Evolutionary conservation across 2,888 invertebrate genomes (phyloP), one percentile per base, ranked within the genome.

Genomic region (Pilophorus perplexus): DNA sequence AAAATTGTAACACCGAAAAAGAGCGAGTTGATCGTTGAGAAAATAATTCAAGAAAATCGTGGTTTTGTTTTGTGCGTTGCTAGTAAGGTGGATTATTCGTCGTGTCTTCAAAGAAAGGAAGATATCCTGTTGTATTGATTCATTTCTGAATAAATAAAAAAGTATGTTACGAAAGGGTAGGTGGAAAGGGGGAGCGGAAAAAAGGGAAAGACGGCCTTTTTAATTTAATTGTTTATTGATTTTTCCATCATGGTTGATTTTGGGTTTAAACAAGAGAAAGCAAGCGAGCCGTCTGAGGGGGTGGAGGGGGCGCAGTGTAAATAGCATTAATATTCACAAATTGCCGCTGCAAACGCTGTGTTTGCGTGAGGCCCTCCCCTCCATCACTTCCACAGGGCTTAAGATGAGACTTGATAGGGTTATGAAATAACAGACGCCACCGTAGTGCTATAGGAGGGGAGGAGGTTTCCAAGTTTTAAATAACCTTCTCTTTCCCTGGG

Each of bases 321-420:
- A 62, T 62, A 62, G 62, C 62, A 62, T 62, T 62, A 62, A 62
- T 62, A 62, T 62, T 62, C 62, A 62, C 62, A 62, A 62, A 62
- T 62, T 62, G 62, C 62, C 44, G 62, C 18, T 28, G 48, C 62
- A 46, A 62, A 62, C 48, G 62, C 62, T 62, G 44, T 62, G 46
- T 62, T 62, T 62, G 62, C 62, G 44, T 46, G 62, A 28, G 46
- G 10, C 28, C 25, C 52, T 25, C 12, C 27, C 28, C 52, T 16
- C 52, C 28, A 33, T 12, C 55, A 3, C 55, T 14, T 3, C 42
- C 27, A 12, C 48, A n/a, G n/a, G 46, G 40, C 33, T 62, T 28
- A 62, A 62, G 62, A 62, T 62, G 44, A 46, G 62, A 44, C 16
- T 20, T 46, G 62, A 62, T 62, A 62, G 48, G 62, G 62, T 46